These are phyloP conservation scores for Tenodera sinensis DNA, from an alignment of 2,888 invertebrate species.

Conservation along the genomic window DNA sequence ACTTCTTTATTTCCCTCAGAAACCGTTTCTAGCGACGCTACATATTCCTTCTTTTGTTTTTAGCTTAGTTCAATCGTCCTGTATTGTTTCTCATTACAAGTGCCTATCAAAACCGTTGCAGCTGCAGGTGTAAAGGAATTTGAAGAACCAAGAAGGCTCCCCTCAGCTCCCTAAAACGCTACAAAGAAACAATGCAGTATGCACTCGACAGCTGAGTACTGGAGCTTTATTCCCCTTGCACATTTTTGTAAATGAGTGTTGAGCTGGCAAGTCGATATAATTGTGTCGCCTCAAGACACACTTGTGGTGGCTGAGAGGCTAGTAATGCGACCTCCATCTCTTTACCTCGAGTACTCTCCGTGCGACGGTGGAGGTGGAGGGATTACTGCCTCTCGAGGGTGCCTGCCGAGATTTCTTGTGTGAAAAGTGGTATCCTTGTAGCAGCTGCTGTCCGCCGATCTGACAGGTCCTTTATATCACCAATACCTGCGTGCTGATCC, in stretches of 20 bases:
- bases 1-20: too few species aligned
- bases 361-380: neutral
- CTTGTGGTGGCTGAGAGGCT: neutral
- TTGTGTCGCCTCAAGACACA: neutral
- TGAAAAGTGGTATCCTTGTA: neutral
- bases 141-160: neutral
- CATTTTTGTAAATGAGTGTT: neutral
- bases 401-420: neutral
- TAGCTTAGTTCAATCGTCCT: neutral
- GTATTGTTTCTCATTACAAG: too few species aligned
- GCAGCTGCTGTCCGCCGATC: neutral
- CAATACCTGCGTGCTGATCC: neutral
- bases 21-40: neutral
- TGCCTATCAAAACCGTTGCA: too few species aligned
- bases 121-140: neutral
- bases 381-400: neutral
- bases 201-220: neutral
- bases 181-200: neutral
- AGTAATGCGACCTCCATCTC: neutral
- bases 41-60: neutral
- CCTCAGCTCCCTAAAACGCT: neutral
- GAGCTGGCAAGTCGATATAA: neutral
- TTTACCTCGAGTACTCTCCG: neutral
- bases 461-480: neutral
- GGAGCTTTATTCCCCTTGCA: neutral